phyloP scores from a whole-genome alignment of 2,888 invertebrate genomes.

The Sphecodes monilicornis region DNA sequence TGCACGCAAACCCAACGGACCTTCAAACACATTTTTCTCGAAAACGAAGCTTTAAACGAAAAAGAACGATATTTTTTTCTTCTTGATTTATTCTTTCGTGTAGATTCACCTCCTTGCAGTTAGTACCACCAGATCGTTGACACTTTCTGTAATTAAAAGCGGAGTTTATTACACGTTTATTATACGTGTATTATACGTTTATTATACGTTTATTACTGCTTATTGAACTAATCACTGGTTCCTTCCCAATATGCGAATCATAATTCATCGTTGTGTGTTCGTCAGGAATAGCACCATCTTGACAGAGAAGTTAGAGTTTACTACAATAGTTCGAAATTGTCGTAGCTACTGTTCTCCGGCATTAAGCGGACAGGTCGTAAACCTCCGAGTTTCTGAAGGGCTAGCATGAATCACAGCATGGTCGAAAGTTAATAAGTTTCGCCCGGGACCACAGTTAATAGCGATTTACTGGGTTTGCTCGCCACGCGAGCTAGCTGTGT shows the following conservation, averaged over 20 bases:
- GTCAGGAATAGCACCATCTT: background rate
- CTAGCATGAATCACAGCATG: constrained; percentile 21
- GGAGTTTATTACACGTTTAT: background rate
- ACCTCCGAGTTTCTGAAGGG: constrained; percentile 5
- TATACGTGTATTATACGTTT: background rate
- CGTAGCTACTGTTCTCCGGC: background rate
- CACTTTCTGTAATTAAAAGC: background rate
- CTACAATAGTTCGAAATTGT: constrained; percentile 16
- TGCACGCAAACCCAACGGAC: no score
- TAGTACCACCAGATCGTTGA: no score
- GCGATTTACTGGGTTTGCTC: constrained; percentile 53
- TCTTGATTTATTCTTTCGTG: no score
- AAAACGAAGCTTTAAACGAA: background rate
- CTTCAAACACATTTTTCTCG: no score
- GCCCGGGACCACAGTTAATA: constrained; percentile 45
- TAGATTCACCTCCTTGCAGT: background rate
- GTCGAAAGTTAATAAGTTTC: constrained; percentile 57
- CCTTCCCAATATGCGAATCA: no score
- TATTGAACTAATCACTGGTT: background rate
- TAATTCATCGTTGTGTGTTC: background rate
- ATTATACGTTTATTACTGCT: background rate
- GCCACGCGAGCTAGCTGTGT: constrained; percentile 30
- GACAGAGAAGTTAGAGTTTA: constrained; percentile 14
- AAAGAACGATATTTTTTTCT: background rate
- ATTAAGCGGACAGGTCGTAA: background rate